These are phyloP conservation scores for Thera britannica DNA, from an alignment of 2,888 invertebrate genomes.

Conservation along the genomic window DNA sequence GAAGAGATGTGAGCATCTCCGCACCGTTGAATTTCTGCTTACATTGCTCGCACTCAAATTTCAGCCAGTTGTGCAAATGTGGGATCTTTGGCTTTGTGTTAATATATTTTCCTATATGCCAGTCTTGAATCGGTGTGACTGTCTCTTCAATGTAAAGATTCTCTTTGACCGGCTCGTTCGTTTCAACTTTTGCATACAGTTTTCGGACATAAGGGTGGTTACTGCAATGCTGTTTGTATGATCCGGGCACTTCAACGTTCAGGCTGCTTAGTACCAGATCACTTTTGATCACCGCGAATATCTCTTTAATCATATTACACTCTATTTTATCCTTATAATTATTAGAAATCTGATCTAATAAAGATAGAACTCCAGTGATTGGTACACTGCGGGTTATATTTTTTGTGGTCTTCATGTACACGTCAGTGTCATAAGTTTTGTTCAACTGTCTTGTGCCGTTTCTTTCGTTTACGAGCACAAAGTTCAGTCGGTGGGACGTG, in stretches of 20 bases:
- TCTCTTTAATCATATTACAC: conserved; percentile 14
- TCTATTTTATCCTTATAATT: conserved; percentile 5
- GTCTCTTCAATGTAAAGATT: conserved; percentile 65
- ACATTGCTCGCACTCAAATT: conserved; percentile 57
- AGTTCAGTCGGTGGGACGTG: conserved; percentile 47
- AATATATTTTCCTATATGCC: conserved; percentile 40
- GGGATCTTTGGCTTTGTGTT: neutral
- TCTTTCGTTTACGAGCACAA: conserved; percentile 51
- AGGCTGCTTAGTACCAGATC: conserved; percentile 40
- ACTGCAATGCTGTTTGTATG: conserved; percentile 46
- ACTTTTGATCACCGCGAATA: conserved; percentile 39
- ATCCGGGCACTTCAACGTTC: conserved; percentile 32
- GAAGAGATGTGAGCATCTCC: conserved; percentile 34
- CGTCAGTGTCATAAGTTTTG: conserved; percentile 8
- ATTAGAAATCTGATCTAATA: conserved; percentile 3
- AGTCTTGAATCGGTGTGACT: conserved; percentile 46
- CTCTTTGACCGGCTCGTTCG: conserved; percentile 30
- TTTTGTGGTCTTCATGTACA: conserved; percentile 27
- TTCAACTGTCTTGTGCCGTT: conserved; percentile 23
- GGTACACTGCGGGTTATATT: neutral
- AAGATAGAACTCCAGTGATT: neutral
- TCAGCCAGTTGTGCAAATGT: conserved; percentile 43
- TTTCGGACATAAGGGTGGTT: conserved; percentile 60
- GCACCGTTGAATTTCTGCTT: conserved; percentile 41
- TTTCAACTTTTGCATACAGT: conserved; percentile 47